Conservation (phyloP, 1,140 invertebrate species). For the Triops longicaudatus region DNA sequence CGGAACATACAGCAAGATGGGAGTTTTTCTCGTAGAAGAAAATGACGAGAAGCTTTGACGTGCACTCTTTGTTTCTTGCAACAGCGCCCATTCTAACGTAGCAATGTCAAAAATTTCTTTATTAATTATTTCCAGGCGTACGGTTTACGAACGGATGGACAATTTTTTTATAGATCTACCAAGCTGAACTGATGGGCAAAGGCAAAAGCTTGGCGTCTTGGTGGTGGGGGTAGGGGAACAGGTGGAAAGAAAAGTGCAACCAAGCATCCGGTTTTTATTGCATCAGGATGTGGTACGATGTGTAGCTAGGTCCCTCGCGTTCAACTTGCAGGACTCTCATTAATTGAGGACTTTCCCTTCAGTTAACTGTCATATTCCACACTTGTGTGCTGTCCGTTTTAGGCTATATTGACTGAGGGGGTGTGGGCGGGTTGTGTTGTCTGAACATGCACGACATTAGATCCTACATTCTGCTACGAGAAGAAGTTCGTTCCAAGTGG, state of each 20-base stretch:
- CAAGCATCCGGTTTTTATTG: conserved; percentile 2
- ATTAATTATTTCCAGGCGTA: not conserved
- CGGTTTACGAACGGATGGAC: not conserved
- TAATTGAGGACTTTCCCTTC: not conserved
- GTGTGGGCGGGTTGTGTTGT: not conserved
- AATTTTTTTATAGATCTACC: not conserved
- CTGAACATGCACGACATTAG: not conserved
- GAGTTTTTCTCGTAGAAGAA: too few relatives aligned
- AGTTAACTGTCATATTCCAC: conserved; percentile 8
- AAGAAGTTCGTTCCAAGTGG: not conserved
- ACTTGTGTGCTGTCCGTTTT: not conserved
- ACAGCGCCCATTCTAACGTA: not conserved
- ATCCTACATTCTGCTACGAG: not conserved
- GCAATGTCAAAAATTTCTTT: not conserved
- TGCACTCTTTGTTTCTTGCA: not conserved
- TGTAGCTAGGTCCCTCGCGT: not conserved
- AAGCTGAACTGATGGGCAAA: conserved; percentile 2
- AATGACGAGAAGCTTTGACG: too few relatives aligned
- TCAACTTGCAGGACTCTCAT: not conserved
- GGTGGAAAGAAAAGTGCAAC: not conserved
- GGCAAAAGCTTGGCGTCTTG: not conserved
- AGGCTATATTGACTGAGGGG: not conserved
- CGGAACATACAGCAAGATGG: not conserved
- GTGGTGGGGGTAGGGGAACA: not conserved
- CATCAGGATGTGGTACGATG: conserved; percentile 14